Evolutionary conservation across 2,888 invertebrate genomes (phyloP).

Genomic region (Thelaira solivaga): DNA sequence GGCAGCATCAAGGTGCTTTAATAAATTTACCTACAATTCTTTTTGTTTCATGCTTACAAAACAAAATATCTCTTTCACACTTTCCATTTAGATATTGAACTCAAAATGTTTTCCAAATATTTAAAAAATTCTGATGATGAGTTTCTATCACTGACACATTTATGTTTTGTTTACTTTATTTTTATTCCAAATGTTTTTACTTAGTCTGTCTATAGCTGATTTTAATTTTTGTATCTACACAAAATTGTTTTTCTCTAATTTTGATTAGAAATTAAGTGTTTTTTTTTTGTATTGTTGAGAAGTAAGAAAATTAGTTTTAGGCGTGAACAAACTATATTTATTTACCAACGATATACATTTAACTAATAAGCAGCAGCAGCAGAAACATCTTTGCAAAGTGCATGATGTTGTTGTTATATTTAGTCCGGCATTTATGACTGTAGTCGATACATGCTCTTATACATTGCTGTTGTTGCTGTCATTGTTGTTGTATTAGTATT

Average conservation of each 20-base stretch:
- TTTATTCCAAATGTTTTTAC: background rate
- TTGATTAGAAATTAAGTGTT: conserved; percentile 47
- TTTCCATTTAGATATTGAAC: conserved; percentile 68
- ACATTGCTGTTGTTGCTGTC: background rate
- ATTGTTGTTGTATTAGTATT: background rate
- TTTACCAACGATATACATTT: background rate
- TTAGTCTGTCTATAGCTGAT: background rate
- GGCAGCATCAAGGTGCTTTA: background rate
- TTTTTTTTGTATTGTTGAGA: background rate
- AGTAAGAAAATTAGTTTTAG: conserved; percentile 42
- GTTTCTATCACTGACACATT: conserved; percentile 73
- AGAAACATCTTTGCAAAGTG: conserved; percentile 4
- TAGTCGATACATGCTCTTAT: background rate
- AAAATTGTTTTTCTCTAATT: conserved; percentile 61
- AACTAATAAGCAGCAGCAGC: background rate
- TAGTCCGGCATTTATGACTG: conserved; percentile 32
- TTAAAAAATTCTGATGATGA: conserved; percentile 62
- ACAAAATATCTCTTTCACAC: conserved; percentile 69
- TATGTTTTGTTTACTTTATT: conserved; percentile 75
- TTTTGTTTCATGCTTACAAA: background rate
- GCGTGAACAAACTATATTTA: conserved; percentile 47
- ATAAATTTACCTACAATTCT: conserved; percentile 41
- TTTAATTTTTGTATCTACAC: too few relatives aligned
- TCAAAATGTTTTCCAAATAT: conserved; percentile 36
- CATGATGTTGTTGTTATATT: background rate